These are phyloP conservation scores for Capra hircus DNA, from an alignment of 2,113 vertebrate species.

Conservation along the genomic window DNA sequence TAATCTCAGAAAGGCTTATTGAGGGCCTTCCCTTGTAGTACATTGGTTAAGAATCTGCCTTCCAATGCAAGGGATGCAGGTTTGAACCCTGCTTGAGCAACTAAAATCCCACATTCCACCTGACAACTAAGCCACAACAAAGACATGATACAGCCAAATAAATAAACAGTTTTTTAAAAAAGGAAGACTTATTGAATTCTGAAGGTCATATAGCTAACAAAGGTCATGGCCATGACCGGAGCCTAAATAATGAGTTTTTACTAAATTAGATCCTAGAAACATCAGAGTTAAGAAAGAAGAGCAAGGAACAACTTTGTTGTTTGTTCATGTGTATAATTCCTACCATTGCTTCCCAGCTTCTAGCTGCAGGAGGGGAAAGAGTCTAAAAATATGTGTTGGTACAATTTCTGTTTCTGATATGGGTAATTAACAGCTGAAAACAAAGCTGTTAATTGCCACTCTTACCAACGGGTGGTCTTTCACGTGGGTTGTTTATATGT, in stretches of 20 bases:
- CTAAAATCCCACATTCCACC: not conserved
- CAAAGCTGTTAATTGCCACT: constrained; percentile 52
- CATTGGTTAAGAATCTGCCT: not conserved
- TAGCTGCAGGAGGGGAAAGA: constrained; percentile 29
- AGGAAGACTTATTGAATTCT: not conserved
- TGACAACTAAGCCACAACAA: not conserved
- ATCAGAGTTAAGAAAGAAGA: constrained; percentile 40
- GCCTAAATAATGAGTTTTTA: not conserved
- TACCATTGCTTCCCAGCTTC: constrained; percentile 35
- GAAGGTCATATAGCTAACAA: not conserved
- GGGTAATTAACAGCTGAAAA: constrained; percentile 63
- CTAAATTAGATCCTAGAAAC: not conserved
- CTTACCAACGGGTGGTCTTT: constrained; percentile 37
- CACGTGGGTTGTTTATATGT: not conserved
- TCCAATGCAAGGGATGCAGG: not conserved
- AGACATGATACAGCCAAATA: not conserved
- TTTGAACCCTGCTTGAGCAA: not conserved
- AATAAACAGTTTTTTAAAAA: not conserved
- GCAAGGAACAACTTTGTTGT: constrained; percentile 36
- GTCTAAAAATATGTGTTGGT: constrained; percentile 59
- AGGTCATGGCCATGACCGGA: not conserved
- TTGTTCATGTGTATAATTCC: constrained; percentile 39
- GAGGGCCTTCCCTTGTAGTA: not conserved
- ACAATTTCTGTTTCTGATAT: constrained; percentile 45
- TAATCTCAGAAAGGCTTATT: not conserved